Percentiles rank a stretch among this genome's conserved stretches.
These are phyloP conservation scores for Pelmatolapia mariae DNA, from an alignment of 2,113 vertebrate species.

Conservation along the genomic window DNA sequence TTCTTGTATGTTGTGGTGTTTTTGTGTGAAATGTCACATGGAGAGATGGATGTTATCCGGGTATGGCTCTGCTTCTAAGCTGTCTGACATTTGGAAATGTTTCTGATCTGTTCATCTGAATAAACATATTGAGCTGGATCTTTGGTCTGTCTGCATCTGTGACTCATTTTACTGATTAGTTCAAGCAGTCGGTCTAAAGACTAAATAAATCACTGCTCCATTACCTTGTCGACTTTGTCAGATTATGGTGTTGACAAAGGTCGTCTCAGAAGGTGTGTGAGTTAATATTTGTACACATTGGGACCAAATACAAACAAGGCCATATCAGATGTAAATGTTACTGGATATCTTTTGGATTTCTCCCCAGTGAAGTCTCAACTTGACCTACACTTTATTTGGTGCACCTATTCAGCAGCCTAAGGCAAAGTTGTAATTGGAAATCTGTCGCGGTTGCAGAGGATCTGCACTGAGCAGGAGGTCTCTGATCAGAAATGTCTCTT, in stretches of 20 bases:
- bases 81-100: no score
- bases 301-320: neutral
- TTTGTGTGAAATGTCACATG: neutral
- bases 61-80: no score
- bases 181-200: neutral
- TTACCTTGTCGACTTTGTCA: neutral
- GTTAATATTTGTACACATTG: neutral
- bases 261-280: fast-evolving
- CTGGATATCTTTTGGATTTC: neutral
- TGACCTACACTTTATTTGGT: neutral
- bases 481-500: fast-evolving
- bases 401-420: fast-evolving
- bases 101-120: no score
- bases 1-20: neutral
- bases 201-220: no score
- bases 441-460: neutral
- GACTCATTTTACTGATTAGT: neutral
- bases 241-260: neutral
- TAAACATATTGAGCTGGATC: no score
- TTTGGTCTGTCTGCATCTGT: no score
- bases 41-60: no score
- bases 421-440: neutral
- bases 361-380: neutral
- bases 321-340: neutral
- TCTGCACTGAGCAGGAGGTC: neutral